Base-by-base conservation (phyloP, 2,888 invertebrate genomes). In the Drosophila fungiperda region DNA sequence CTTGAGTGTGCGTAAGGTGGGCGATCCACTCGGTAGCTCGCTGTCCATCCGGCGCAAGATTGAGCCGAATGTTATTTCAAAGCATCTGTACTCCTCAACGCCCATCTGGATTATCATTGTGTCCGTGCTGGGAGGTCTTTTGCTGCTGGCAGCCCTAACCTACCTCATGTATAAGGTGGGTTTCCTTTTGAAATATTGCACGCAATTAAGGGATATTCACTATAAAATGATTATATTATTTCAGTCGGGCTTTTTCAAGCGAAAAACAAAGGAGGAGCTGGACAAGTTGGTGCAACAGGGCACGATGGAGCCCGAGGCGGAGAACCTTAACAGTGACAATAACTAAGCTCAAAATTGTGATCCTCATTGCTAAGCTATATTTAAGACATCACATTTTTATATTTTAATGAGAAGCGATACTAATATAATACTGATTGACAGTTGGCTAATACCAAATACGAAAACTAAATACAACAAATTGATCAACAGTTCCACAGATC, bases 211-310 rank as follows among this genome's bases (percentile, higher is more conserved):
- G 38, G 6, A 35, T 38, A 11, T 52, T 23, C 7, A 42, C 32
- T 15, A 11, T 17, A 9, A 12, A n/a, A 29, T 29, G 5, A 5
- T 11, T 23, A 0, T 36, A 2, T 48, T 11, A 15, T 55, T 53
- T 0, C 35, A 94, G 94, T 78, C 91, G 71, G 94, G 94, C 59
- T 94, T 94, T 92, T 94, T 94, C 75, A 92, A 93, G 63, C 92
- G 94, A 52, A 82, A 91, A 23, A 93, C 91, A 66, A 94, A 94
- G 83, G 93, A 94, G 54, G 93, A 94, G 83, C 87, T 94, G 80
- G 92, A 94, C 72, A 92, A 93, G 60, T 81, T 94, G 66, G 89
- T 91, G 32, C 84, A 91, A 26, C 91, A 92, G 66, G 86, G 82
- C 68, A 80, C 87, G 76, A 82, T 73, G 36, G 90, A 90, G 59